Evolutionary conservation across 2,797 vertebrate genomes (phyloP).

Genomic region (Sarcophilus harrisii): DNA sequence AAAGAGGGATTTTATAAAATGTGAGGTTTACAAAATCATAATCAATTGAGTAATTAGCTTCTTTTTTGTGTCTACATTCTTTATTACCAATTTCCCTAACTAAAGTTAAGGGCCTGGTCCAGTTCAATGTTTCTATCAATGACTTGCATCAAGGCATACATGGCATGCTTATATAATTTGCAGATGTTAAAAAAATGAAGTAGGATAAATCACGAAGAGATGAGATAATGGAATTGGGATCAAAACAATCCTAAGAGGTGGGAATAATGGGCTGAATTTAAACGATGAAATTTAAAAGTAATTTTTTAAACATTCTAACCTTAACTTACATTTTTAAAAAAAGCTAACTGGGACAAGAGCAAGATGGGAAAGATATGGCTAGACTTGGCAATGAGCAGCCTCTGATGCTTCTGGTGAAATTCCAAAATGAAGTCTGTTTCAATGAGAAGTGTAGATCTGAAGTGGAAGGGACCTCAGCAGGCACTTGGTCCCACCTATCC

Average conservation of each 20-base stretch:
- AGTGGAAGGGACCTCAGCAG: neutral
- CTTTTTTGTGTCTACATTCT: conserved; percentile 29
- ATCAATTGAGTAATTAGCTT: conserved; percentile 1
- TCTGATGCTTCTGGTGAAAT: neutral
- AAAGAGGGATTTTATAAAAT: neutral
- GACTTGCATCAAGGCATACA: neutral
- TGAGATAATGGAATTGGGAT: neutral
- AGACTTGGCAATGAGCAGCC: neutral
- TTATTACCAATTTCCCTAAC: conserved; percentile 1
- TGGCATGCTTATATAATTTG: neutral
- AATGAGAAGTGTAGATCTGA: neutral
- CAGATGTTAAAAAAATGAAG: neutral
- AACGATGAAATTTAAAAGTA: neutral
- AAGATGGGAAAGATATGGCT: neutral
- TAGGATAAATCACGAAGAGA: neutral
- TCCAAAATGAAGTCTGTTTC: neutral
- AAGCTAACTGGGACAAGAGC: neutral
- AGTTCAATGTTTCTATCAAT: neutral
- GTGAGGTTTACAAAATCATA: conserved; percentile 53
- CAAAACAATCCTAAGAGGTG: neutral
- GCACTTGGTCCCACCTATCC: neutral
- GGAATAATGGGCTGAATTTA: neutral
- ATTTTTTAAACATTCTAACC: neutral
- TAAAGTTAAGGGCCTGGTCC: neutral
- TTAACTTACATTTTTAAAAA: neutral